These are phyloP conservation scores for Ypsolopha scabrella DNA, from an alignment of 2,888 invertebrate species.

Conservation along the genomic window DNA sequence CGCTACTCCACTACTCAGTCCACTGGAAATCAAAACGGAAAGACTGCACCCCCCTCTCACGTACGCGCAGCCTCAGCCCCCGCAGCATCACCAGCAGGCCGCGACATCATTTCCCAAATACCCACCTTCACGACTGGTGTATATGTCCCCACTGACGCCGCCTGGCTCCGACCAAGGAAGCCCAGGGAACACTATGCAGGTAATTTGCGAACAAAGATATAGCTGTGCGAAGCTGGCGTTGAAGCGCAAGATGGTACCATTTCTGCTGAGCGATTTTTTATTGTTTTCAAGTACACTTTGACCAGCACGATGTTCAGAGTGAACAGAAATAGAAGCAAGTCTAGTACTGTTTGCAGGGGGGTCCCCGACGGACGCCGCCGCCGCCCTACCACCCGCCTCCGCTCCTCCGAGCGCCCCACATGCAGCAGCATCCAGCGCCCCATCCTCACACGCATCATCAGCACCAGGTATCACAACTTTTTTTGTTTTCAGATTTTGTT, in stretches of 20 bases:
- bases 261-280: constrained; percentile 43
- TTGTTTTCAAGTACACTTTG: constrained; percentile 10
- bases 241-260: constrained; percentile 39
- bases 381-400: constrained; percentile 80
- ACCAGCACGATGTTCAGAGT: too few species aligned
- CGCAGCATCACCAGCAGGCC: constrained; percentile 39
- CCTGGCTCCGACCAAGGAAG: constrained; percentile 91
- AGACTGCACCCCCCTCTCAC: constrained; percentile 72
- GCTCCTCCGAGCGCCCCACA: constrained; percentile 39
- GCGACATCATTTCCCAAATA: constrained; percentile 54
- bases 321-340: too few species aligned
- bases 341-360: constrained; percentile 46
- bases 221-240: not conserved
- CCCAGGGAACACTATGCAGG: constrained; percentile 77
- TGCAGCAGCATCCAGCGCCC: constrained; percentile 26
- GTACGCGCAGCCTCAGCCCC: constrained; percentile 35
- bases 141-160: constrained; percentile 88
- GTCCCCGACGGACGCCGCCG: constrained; percentile 79
- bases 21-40: constrained; percentile 85
- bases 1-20: constrained; percentile 79
- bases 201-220: constrained; percentile 19
- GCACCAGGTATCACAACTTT: constrained; percentile 20
- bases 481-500: too few species aligned
- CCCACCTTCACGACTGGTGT: constrained; percentile 68
- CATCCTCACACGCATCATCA: constrained; percentile 34